Conservation (phyloP, 2,888 invertebrate species). For the Patella caerulea region DNA sequence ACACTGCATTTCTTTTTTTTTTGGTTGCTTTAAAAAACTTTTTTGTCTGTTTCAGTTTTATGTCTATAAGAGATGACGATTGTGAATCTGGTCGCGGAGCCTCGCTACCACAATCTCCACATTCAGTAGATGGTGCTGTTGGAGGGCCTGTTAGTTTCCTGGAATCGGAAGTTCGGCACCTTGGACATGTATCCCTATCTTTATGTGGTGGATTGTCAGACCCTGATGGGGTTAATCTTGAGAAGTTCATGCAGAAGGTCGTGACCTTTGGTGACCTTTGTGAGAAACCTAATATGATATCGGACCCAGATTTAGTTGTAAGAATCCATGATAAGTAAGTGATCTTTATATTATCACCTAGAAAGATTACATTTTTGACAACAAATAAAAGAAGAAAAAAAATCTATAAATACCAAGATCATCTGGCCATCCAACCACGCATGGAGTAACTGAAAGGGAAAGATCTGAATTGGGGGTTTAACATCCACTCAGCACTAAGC, state of each 20-base stretch:
- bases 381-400: too few species aligned
- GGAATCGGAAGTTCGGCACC: conserved; percentile 53
- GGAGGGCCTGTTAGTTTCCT: conserved; percentile 56
- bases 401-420: too few species aligned
- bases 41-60: conserved; percentile 15
- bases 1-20: background rate
- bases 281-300: conserved; percentile 81
- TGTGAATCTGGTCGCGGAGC: conserved; percentile 97
- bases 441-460: too few species aligned
- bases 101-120: conserved; percentile 90
- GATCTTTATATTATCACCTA: background rate
- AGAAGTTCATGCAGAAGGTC: conserved; percentile 78
- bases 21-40: too few species aligned
- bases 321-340: conserved; percentile 84
- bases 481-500: too few species aligned
- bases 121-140: conserved; percentile 85
- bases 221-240: conserved; percentile 75
- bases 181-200: conserved; percentile 80
- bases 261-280: conserved; percentile 78
- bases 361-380: too few species aligned
- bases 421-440: too few species aligned
- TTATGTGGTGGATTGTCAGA: conserved; percentile 80
- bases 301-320: conserved; percentile 85
- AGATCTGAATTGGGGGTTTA: too few species aligned
- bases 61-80: conserved; percentile 77